A percentile compares a stretch with the other conserved stretches of the same genome.
These are phyloP conservation scores for Ichneumoninae sp. DNA, from an alignment of 2,888 invertebrate species.

Conservation along the genomic window DNA sequence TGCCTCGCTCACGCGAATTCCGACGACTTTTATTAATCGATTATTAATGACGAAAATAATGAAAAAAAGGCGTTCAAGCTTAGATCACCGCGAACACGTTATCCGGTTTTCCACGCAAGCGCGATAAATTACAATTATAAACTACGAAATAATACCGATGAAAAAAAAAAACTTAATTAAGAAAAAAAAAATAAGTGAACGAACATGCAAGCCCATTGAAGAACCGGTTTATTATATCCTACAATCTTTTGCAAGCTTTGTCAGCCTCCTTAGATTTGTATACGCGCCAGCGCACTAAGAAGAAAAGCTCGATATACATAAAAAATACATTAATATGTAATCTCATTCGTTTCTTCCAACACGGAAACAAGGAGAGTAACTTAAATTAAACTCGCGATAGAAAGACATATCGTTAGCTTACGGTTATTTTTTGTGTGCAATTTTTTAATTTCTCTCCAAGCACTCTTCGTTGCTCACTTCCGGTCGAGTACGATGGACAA, in stretches of 20 bases:
- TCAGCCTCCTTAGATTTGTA: slow-evolving; percentile 69
- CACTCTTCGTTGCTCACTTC: slow-evolving; percentile 18
- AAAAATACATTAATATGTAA: slow-evolving; percentile 10
- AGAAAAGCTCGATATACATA: slow-evolving; percentile 25
- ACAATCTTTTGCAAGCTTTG: slow-evolving; percentile 66
- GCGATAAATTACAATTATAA: slow-evolving; percentile 52
- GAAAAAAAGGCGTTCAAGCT: slow-evolving; percentile 55
- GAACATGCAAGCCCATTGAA: slow-evolving; percentile 28
- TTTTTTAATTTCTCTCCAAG: background rate
- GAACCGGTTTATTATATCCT: slow-evolving; percentile 48
- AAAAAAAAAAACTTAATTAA: slow-evolving; percentile 12
- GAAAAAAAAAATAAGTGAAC: slow-evolving; percentile 5
- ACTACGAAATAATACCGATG: slow-evolving; percentile 26
- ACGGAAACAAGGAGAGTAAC: slow-evolving; percentile 39
- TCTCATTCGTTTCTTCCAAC: slow-evolving; percentile 30
- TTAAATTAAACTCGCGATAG: slow-evolving; percentile 55
- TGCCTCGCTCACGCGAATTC: slow-evolving; percentile 63
- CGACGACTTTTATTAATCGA: slow-evolving; percentile 62
- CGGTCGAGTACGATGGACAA: slow-evolving; percentile 1
- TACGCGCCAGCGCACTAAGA: slow-evolving; percentile 51
- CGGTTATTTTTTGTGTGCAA: background rate
- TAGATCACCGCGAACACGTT: slow-evolving; percentile 61
- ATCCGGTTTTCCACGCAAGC: slow-evolving; percentile 63
- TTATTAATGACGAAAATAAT: slow-evolving; percentile 36
- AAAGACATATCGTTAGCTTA: slow-evolving; percentile 18